Percentiles rank a stretch among this genome's conserved stretches.
These are phyloP conservation scores for Leptinotarsa defecta DNA, from an alignment of 1,140 invertebrate genomes.

Conservation along the genomic window DNA sequence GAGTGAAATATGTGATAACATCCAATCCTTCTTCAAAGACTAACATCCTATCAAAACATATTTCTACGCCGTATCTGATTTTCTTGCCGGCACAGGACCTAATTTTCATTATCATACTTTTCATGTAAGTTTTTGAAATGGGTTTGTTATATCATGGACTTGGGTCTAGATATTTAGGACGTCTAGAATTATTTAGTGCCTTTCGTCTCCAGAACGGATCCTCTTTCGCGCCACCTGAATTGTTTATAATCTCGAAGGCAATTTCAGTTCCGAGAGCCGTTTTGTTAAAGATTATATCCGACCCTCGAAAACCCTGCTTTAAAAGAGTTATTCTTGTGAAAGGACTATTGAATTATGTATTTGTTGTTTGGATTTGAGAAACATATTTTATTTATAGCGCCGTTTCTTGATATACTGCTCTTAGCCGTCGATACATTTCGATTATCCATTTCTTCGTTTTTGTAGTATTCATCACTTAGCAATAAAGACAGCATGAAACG, in stretches of 20 bases:
- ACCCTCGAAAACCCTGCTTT: neutral
- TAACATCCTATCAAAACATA: too few relatives aligned
- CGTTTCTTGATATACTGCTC: neutral
- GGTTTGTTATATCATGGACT: neutral
- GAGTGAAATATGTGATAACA: too few relatives aligned
- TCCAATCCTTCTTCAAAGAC: too few relatives aligned
- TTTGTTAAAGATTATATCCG: slow-evolving; percentile 1
- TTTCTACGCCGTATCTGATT: too few relatives aligned
- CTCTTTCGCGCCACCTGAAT: neutral
- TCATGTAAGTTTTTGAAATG: neutral
- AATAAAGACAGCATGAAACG: too few relatives aligned
- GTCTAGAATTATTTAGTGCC: slow-evolving; percentile 4
- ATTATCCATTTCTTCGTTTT: neutral
- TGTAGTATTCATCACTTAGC: too few relatives aligned
- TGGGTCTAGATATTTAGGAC: neutral
- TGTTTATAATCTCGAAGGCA: slow-evolving; percentile 2
- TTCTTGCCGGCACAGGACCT: too few relatives aligned
- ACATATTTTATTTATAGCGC: slow-evolving; percentile 2
- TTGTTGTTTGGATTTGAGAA: slow-evolving; percentile 1
- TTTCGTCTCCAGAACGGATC: slow-evolving; percentile 1
- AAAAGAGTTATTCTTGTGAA: neutral
- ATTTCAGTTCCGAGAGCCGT: neutral
- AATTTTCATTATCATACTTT: too few relatives aligned
- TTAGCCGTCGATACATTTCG: neutral
- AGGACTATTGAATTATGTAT: slow-evolving; percentile 2